These are phyloP conservation scores for Aphodius sticticus DNA, from an alignment of 2,888 invertebrate species.

Conservation along the genomic window DNA sequence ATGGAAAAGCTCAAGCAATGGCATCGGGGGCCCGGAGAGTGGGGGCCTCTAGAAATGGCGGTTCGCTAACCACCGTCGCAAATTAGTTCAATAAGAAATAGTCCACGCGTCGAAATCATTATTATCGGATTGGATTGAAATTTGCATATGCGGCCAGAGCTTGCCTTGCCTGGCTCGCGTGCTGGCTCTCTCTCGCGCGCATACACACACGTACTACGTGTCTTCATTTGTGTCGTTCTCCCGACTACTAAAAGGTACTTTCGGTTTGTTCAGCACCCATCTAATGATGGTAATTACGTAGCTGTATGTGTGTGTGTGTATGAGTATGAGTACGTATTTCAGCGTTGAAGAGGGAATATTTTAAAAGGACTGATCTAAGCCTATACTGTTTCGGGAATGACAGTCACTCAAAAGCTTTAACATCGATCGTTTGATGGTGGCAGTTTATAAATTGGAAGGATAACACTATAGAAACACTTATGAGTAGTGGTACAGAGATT, in stretches of 20 bases:
- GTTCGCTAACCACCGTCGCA: conserved; percentile 54
- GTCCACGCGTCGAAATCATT: conserved; percentile 63
- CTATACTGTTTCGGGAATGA: neutral
- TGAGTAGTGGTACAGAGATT: no score
- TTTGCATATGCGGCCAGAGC: conserved; percentile 53
- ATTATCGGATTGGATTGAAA: conserved; percentile 58
- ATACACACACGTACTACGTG: conserved; percentile 50
- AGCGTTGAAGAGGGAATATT: neutral
- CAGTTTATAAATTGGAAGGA: no score
- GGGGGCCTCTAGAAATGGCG: conserved; percentile 26
- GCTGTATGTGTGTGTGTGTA: neutral
- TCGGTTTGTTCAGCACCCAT: conserved; percentile 40
- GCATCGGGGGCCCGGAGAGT: neutral
- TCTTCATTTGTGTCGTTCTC: conserved; percentile 54
- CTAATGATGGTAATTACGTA: conserved; percentile 41
- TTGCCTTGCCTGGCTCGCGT: conserved; percentile 5
- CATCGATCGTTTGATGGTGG: no score
- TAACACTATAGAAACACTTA: no score
- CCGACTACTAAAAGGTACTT: conserved; percentile 54
- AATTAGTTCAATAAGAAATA: conserved; percentile 65
- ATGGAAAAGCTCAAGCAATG: neutral
- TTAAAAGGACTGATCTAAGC: neutral
- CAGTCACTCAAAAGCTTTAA: neutral
- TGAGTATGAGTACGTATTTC: neutral
- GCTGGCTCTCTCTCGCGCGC: conserved; percentile 6